Evolutionary conservation across 2,113 vertebrate species (phyloP).

Genomic region (Gymnorhina tibicen): DNA sequence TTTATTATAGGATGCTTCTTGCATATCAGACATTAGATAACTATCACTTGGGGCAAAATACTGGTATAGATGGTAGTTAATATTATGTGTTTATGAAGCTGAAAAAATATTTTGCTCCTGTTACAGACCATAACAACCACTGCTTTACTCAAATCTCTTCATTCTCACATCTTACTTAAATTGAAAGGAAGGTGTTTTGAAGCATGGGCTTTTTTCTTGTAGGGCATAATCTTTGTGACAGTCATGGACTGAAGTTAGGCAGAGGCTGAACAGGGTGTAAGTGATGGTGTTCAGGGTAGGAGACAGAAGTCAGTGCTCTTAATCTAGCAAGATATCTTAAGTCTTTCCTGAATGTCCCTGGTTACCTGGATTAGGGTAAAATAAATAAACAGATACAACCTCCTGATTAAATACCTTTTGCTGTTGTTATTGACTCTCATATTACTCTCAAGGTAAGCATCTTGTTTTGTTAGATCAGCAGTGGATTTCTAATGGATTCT

Average conservation of each 20-base stretch:
- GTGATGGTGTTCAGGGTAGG: neutral
- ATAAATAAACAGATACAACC: neutral
- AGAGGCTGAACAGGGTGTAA: neutral
- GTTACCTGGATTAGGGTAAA: neutral
- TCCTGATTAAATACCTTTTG: neutral
- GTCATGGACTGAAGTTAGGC: neutral
- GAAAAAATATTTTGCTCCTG: neutral
- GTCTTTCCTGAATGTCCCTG: neutral
- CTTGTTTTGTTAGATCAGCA: neutral
- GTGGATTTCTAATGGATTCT: neutral
- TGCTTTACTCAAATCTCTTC: neutral
- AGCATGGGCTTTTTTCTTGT: neutral
- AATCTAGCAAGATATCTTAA: neutral
- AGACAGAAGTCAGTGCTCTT: neutral
- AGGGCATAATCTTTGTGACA: neutral
- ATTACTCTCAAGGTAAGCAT: neutral
- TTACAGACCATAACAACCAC: neutral
- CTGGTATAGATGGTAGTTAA: neutral
- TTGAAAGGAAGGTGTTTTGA: neutral
- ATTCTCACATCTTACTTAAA: neutral
- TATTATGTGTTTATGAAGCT: neutral
- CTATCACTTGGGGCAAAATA: neutral
- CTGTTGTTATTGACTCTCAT: neutral
- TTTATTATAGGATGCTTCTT: conserved; percentile 9
- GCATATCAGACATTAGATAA: neutral